Base-by-base conservation (phyloP, 2,888 invertebrate species). In the Tuberolachnus salignus region DNA sequence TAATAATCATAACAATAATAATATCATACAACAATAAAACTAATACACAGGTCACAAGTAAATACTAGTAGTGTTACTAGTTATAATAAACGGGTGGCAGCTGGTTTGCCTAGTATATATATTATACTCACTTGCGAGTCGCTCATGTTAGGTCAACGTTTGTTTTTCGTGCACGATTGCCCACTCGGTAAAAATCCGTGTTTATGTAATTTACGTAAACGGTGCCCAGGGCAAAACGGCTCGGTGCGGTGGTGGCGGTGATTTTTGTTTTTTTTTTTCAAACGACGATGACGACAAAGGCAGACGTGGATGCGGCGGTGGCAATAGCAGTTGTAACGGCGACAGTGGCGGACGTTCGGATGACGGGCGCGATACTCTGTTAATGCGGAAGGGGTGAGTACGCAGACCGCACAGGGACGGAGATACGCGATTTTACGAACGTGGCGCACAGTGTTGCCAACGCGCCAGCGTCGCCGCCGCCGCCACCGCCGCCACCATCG, bases 131-230 rank as follows among this genome's bases (percentile, higher is more conserved):
- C 78, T 78, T 78, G 78, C 69, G 78, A 78, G 67, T 78, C 78
- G 67, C 78, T 78, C 78, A 78, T 78, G 78, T 78, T 78, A 78
- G 34, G 34, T 78, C 78, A 34, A 78, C 69, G 78, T 78, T 78
- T 34, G 78, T 78, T 4, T 69, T 78, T 59, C 78, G 78, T 1
- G 78, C 46, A 16, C 67, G 78, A 51, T 67, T 78, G 44, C 78
- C 78, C 57, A 78, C 21, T 69, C 69, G 78, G 57, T 78, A 78
- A 78, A 78, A 78, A 78, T 78, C 78, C 78, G 78, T 78, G 78
- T 78, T 78, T 78, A 78, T 59, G 78, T 78, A 78, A 59, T 78
- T 78, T 67, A 69, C 78, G 78, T 16, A 78, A 78, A 57, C 57
- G 46, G 59, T 78, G 78, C 78, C 57, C 78, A 59, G 59, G 78